Evolutionary conservation across 1,140 invertebrate genomes (phyloP).

Genomic region (Venturia canescens): DNA sequence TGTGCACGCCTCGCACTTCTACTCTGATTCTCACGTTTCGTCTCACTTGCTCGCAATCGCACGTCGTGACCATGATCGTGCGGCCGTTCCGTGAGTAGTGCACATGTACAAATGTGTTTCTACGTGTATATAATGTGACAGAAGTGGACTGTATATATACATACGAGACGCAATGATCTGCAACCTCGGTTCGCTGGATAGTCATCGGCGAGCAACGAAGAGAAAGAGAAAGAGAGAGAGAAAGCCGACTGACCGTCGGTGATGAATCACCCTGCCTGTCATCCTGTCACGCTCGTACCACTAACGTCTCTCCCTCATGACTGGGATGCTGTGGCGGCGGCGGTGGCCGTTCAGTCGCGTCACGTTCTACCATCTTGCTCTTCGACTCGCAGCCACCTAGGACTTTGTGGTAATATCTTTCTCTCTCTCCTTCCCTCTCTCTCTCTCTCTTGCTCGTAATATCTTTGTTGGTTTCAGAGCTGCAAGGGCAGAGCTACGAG

Average conservation of each 20-base stretch:
- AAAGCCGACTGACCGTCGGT: constrained; percentile 48
- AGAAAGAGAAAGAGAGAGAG: constrained; percentile 12
- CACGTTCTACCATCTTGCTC: constrained; percentile 24
- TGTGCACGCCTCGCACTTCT: not conserved
- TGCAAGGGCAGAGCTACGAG: not conserved
- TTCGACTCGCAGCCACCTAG: constrained; percentile 24
- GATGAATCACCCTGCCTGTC: constrained; percentile 53
- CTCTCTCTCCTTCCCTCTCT: not conserved
- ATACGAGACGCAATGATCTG: constrained; percentile 49
- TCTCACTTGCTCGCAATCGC: constrained; percentile 12
- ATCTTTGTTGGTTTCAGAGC: not conserved
- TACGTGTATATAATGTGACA: constrained; percentile 51
- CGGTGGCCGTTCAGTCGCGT: constrained; percentile 29
- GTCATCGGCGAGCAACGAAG: not conserved
- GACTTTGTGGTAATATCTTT: constrained; percentile 19
- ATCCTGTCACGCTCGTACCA: constrained; percentile 50
- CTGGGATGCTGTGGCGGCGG: constrained; percentile 13
- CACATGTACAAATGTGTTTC: not conserved
- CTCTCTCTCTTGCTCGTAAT: not conserved
- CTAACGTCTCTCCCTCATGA: constrained; percentile 36
- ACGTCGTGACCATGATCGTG: constrained; percentile 23
- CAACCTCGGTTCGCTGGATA: constrained; percentile 40
- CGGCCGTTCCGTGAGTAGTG: too few relatives aligned
- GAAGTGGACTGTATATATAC: constrained; percentile 47
- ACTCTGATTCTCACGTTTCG: constrained; percentile 22